Conservation (phyloP, 2,888 invertebrate genomes). For the Euplagia quadripunctaria region DNA sequence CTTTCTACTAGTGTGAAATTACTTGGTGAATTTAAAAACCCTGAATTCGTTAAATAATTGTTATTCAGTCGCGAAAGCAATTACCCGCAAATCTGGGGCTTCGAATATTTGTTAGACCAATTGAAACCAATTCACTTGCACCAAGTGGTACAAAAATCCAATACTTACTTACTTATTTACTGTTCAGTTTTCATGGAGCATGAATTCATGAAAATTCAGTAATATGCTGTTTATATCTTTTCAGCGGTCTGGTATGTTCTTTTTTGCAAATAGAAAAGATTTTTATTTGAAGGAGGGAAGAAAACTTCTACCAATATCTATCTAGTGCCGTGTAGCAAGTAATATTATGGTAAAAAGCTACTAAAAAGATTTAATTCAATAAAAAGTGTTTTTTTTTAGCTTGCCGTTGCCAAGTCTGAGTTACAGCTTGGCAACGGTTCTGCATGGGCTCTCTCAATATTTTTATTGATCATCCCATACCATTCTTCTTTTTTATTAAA, state of each 20-base stretch:
- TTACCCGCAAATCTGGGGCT: background rate
- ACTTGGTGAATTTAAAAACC: background rate
- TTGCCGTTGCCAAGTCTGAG: background rate
- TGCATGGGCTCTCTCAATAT: background rate
- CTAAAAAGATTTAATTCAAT: background rate
- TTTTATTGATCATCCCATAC: background rate
- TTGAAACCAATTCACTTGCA: background rate
- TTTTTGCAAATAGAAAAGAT: background rate
- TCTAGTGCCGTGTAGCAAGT: background rate
- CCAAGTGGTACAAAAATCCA: background rate
- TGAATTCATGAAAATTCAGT: background rate
- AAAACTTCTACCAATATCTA: background rate
- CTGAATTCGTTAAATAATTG: background rate
- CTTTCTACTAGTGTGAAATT: too few species aligned
- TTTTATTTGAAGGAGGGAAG: background rate
- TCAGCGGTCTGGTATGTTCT: background rate
- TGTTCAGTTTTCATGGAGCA: background rate
- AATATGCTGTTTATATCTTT: background rate
- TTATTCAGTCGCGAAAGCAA: background rate
- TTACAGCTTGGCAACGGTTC: background rate
- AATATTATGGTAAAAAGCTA: background rate
- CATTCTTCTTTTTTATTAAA: background rate
- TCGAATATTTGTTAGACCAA: too few species aligned
- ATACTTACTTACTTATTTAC: too few species aligned
- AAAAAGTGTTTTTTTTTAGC: background rate